Conservation (phyloP, 37 sponge, comb jelly and placozoan species). For the Cladorhizidae sp. region DNA sequence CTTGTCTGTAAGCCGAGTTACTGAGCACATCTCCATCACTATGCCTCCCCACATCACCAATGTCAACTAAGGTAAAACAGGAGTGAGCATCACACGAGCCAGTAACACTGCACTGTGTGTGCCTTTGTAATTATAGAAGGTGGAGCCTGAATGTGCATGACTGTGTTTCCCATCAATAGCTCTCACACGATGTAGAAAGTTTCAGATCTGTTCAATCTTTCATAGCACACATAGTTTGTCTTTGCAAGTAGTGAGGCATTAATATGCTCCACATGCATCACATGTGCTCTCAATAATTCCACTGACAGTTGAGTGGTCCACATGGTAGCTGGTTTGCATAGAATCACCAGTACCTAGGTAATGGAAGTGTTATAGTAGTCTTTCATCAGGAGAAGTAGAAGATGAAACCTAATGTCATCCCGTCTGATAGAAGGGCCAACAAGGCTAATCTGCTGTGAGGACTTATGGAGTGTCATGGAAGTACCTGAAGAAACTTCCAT, state of each 20-base stretch:
- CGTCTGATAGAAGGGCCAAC: background rate
- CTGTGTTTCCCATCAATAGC: background rate
- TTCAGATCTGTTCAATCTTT: too few species aligned
- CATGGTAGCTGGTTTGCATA: background rate
- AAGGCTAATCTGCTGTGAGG: background rate
- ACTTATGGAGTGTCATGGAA: too few species aligned
- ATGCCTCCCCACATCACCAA: too few species aligned
- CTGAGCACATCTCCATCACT: background rate
- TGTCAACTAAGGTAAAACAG: background rate
- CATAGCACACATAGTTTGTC: background rate
- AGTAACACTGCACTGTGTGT: background rate
- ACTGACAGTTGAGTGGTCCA: too few species aligned
- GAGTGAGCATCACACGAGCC: background rate
- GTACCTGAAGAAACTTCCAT: background rate
- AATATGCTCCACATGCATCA: background rate
- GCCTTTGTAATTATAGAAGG: background rate
- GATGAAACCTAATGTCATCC: background rate
- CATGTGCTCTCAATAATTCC: background rate
- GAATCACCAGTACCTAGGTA: background rate
- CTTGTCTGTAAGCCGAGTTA: background rate
- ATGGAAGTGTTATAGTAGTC: background rate
- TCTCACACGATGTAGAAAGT: too few species aligned
- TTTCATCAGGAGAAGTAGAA: background rate
- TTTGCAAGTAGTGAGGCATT: background rate
- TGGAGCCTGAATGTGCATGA: too few species aligned